Evolutionary conservation across 1,140 invertebrate genomes (phyloP).

Genomic region (Physella acuta): DNA sequence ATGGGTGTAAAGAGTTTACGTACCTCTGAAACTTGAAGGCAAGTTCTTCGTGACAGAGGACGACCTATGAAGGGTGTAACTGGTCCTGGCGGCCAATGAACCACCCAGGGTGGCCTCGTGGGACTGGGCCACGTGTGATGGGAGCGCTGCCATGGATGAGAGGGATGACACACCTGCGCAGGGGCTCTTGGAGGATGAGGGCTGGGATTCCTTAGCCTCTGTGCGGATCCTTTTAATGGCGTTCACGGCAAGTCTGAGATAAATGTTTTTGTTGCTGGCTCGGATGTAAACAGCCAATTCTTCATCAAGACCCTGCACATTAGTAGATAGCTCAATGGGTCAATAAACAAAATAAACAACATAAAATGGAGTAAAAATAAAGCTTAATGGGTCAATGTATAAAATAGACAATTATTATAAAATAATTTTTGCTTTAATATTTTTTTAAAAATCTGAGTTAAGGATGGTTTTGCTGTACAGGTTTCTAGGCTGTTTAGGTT

Average conservation of each 20-base stretch:
- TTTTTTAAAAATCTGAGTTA: no score
- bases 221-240: conserved; percentile 70
- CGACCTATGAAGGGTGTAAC: conserved; percentile 66
- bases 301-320: conserved; percentile 63
- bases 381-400: no score
- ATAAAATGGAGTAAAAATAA: no score
- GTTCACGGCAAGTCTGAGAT: conserved; percentile 81
- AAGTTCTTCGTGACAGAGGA: not conserved
- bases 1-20: no score
- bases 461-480: no score
- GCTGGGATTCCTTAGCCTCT: conserved; percentile 34
- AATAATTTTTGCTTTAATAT: no score
- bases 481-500: no score
- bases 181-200: conserved; percentile 24
- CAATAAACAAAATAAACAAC: no score
- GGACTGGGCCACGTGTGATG: conserved; percentile 52
- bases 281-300: conserved; percentile 77
- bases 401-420: no score
- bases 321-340: no score
- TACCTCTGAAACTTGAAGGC: not conserved
- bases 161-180: not conserved
- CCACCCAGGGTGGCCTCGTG: conserved; percentile 71
- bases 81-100: conserved; percentile 65
- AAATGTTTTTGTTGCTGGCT: conserved; percentile 76
- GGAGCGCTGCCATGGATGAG: conserved; percentile 1